These are phyloP conservation scores for Todiramphus chloris DNA, from an alignment of 2,113 vertebrate species.

Conservation along the genomic window DNA sequence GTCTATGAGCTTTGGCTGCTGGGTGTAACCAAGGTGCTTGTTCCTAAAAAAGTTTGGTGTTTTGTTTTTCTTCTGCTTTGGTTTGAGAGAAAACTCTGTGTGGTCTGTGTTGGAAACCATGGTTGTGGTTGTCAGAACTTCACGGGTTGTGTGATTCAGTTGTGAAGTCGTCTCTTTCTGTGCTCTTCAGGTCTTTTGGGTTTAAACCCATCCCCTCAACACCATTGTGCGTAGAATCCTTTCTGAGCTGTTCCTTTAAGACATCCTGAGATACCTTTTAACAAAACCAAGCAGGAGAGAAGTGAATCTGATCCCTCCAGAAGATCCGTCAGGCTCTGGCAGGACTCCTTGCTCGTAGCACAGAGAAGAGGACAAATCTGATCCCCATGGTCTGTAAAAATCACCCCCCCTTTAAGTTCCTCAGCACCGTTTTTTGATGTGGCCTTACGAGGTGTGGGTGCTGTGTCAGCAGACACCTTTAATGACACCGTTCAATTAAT, in stretches of 20 bases:
- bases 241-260: not conserved
- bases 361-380: not conserved
- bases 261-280: not conserved
- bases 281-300: not conserved
- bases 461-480: not conserved
- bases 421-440: accelerated
- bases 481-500: not conserved
- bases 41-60: not conserved
- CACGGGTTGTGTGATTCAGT: not conserved
- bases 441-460: not conserved
- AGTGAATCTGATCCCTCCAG: not conserved
- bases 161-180: accelerated
- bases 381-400: not conserved
- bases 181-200: not conserved
- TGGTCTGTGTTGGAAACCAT: not conserved
- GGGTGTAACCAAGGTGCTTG: not conserved
- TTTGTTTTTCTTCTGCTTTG: not conserved
- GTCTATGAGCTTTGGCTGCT: accelerated
- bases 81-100: not conserved
- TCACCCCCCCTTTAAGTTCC: not conserved
- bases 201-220: not conserved
- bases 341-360: not conserved
- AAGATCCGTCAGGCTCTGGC: not conserved
- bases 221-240: not conserved
- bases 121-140: not conserved